Evolutionary conservation across 2,113 vertebrate genomes (phyloP), one percentile per base, ranked within the genome.

Genomic region (Glaucidium brasilianum): DNA sequence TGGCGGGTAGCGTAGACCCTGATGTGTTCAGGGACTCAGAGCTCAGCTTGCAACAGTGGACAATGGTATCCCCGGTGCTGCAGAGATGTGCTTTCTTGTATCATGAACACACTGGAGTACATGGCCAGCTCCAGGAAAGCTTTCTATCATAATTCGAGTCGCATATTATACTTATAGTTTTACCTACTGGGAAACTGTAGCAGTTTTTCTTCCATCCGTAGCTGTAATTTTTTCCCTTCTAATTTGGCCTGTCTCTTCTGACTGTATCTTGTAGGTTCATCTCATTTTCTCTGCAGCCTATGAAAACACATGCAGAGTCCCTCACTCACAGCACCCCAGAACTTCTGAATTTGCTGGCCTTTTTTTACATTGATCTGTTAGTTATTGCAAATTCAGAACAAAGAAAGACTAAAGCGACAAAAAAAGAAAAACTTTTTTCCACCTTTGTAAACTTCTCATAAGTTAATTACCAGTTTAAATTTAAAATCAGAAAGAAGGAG

Each of bases 1-100:
- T 5, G 1, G 43, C 2, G 0, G 53, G n/a, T 32, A 30, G 34
- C 8, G 1, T 14, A 6, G 34, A 9, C 1, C 0, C 29, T 2
- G 56, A n/a, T 30, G 29, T 30, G 43, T 26, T 47, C 41, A 43
- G 59, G 58, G 72, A 37, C 66, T 43, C 21, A 2, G 39, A 34
- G n/a, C 68, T 67, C 37, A 34, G 58, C 64, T 43, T 21, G 32
- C 0, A 1, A 13, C 64, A 37, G 15, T 3, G n/a, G 52, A 37
- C 9, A 22, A 6, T 0, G 2, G 49, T 17, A 52, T 34, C 34
- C 6, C 0, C 0, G 43, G 20, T 71, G 56, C 76, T 53, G 5
- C 0, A 1, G 76, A 29, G 26, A 35, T 14, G 56, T 26, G 20
- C 34, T 64, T 30, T 27, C 75, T 52, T 63, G 50, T 26, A 30